Evolutionary conservation across 2,888 invertebrate species (phyloP).

Genomic region (Napeogenes sylphis): DNA sequence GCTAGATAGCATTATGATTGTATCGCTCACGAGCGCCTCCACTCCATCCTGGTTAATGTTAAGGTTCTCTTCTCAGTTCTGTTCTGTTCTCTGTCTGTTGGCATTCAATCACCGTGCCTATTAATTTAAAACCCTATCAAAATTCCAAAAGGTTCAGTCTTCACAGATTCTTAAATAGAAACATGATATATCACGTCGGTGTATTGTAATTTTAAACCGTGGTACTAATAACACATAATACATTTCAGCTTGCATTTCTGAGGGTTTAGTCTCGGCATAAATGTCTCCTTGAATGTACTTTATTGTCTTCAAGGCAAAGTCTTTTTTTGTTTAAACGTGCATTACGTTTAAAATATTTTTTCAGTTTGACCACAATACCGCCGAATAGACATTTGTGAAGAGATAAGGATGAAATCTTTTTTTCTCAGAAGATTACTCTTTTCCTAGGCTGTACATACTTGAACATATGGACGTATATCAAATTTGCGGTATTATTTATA

Average conservation of each 20-base stretch:
- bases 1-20: neutral
- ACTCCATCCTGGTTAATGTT: constrained; percentile 27
- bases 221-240: constrained; percentile 38
- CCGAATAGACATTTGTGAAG: no score
- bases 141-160: constrained; percentile 52
- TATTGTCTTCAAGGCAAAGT: constrained; percentile 46
- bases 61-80: constrained; percentile 40
- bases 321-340: constrained; percentile 42
- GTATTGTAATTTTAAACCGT: constrained; percentile 53
- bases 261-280: constrained; percentile 45
- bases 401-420: constrained; percentile 37
- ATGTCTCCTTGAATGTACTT: constrained; percentile 58
- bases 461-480: constrained; percentile 42
- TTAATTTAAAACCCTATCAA: constrained; percentile 49
- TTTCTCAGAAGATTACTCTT: constrained; percentile 21
- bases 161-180: constrained; percentile 60
- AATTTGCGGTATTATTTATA: constrained; percentile 66
- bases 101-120: constrained; percentile 52
- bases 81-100: constrained; percentile 36
- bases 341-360: constrained; percentile 48
- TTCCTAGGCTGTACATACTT: constrained; percentile 32
- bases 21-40: constrained; percentile 17
- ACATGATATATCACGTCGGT: constrained; percentile 50
- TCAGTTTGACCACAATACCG: constrained; percentile 63
- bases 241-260: constrained; percentile 45